Percentiles rank a stretch among this genome's conserved stretches.
Conservation (phyloP, 2,797 vertebrate species). For the Oryzias sinensis region DNA sequence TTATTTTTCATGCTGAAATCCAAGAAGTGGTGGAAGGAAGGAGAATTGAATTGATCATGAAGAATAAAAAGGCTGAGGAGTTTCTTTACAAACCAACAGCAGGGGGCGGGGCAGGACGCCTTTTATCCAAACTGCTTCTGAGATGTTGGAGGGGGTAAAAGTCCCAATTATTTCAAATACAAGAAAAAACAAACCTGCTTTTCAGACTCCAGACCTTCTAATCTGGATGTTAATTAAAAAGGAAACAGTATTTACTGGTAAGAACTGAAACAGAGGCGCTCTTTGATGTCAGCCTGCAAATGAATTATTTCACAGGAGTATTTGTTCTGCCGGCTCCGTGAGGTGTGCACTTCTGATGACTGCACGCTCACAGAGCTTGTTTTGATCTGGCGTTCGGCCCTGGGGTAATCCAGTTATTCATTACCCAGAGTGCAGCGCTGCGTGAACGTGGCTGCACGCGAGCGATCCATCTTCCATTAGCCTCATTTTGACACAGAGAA, state of each 20-base stretch:
- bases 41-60: not conserved
- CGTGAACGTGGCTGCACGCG: constrained; percentile 35
- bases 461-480: constrained; percentile 17
- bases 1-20: constrained; percentile 45
- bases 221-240: constrained; percentile 16
- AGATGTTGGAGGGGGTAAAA: constrained; percentile 10
- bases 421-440: constrained; percentile 15
- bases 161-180: constrained; percentile 20
- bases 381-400: constrained; percentile 30
- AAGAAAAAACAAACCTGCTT: constrained; percentile 17
- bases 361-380: constrained; percentile 15
- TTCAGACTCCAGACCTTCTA: constrained; percentile 10
- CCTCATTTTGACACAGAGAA: constrained; percentile 1
- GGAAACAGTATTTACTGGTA: constrained; percentile 8
- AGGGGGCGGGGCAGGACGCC: constrained; percentile 51
- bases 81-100: constrained; percentile 11
- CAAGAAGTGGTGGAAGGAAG: constrained; percentile 1
- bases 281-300: not conserved
- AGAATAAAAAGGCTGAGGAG: rapidly evolving
- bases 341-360: constrained; percentile 20
- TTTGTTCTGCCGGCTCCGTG: not conserved
- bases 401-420: constrained; percentile 58
- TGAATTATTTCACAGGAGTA: constrained; percentile 8
- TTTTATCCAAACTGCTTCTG: not conserved
- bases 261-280: constrained; percentile 7